phyloP scores from a whole-genome alignment of 1,140 invertebrate genomes.

The Alviniconcha marisindica region DNA sequence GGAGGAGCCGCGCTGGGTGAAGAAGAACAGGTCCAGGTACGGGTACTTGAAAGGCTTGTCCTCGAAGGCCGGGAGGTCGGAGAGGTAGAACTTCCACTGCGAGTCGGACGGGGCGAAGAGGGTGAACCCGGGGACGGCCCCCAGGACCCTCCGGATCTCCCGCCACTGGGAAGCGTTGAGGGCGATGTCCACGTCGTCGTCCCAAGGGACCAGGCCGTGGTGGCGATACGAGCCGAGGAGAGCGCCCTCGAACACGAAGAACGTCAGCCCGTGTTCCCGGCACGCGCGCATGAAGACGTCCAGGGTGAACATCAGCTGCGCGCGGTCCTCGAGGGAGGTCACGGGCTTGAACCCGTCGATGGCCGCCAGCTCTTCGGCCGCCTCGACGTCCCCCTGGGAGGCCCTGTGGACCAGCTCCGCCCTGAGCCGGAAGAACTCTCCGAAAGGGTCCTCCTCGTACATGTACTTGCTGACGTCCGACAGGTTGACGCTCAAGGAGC shows the following conservation, averaged over 20 bases:
- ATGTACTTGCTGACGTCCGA: slow-evolving; percentile 34
- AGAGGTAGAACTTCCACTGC: slow-evolving; percentile 65
- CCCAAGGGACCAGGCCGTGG: slow-evolving; percentile 68
- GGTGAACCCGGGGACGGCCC: slow-evolving; percentile 42
- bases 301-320: slow-evolving; percentile 45
- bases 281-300: slow-evolving; percentile 46
- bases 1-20: slow-evolving; percentile 61
- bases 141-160: slow-evolving; percentile 40
- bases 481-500: slow-evolving; percentile 2
- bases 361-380: slow-evolving; percentile 14
- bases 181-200: slow-evolving; percentile 70
- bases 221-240: slow-evolving; percentile 63
- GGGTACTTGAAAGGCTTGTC: slow-evolving; percentile 61
- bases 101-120: slow-evolving; percentile 39
- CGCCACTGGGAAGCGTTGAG: slow-evolving; percentile 56
- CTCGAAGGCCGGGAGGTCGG: slow-evolving; percentile 31
- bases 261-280: slow-evolving; percentile 53
- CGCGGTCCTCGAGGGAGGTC: slow-evolving; percentile 41
- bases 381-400: background rate
- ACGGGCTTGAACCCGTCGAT: slow-evolving; percentile 38
- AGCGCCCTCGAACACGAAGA: slow-evolving; percentile 62
- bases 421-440: slow-evolving; percentile 13
- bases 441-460: slow-evolving; percentile 12
- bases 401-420: background rate
- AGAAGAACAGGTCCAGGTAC: slow-evolving; percentile 71